Evolutionary conservation across 2,113 vertebrate species (phyloP).

Genomic region (Chaetodon auriga): DNA sequence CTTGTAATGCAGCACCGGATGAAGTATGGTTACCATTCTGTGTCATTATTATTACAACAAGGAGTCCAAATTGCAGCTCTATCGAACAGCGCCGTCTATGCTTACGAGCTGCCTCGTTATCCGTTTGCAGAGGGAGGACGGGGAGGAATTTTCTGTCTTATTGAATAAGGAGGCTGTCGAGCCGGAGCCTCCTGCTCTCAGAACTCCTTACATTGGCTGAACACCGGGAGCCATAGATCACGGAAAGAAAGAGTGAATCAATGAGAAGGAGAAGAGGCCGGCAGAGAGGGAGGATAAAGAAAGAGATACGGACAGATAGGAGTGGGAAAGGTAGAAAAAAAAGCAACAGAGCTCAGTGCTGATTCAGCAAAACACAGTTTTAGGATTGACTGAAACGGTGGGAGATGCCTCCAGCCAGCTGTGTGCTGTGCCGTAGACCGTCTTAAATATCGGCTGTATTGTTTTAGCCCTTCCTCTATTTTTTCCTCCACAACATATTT

Average conservation of each 20-base stretch:
- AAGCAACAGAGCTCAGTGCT: not conserved
- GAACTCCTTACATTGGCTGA: slow-evolving; percentile 66
- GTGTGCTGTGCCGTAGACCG: not conserved
- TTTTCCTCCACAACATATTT: not conserved
- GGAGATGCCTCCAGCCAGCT: not conserved
- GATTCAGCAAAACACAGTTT: slow-evolving; percentile 21
- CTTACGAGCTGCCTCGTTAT: slow-evolving; percentile 45
- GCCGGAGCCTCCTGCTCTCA: slow-evolving; percentile 48
- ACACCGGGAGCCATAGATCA: slow-evolving; percentile 64
- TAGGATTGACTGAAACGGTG: not conserved
- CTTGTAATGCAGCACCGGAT: slow-evolving; percentile 4
- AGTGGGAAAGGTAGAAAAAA: slow-evolving; percentile 10
- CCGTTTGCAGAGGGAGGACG: slow-evolving; percentile 27
- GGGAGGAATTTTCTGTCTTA: slow-evolving; percentile 57
- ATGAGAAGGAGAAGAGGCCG: slow-evolving; percentile 43
- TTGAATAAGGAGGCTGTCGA: slow-evolving; percentile 60
- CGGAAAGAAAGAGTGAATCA: slow-evolving; percentile 48
- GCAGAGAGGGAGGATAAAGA: slow-evolving; percentile 26
- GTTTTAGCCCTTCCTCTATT: not conserved
- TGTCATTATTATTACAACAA: slow-evolving; percentile 22
- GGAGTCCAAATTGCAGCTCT: slow-evolving; percentile 25
- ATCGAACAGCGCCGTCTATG: not conserved
- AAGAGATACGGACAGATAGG: slow-evolving; percentile 21
- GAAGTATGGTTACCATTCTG: not conserved
- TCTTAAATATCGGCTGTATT: not conserved